A percentile compares a stretch with the other conserved stretches of the same genome.
Evolutionary conservation across 2,888 invertebrate genomes (phyloP).

Genomic region (Ophion obscuratus): DNA sequence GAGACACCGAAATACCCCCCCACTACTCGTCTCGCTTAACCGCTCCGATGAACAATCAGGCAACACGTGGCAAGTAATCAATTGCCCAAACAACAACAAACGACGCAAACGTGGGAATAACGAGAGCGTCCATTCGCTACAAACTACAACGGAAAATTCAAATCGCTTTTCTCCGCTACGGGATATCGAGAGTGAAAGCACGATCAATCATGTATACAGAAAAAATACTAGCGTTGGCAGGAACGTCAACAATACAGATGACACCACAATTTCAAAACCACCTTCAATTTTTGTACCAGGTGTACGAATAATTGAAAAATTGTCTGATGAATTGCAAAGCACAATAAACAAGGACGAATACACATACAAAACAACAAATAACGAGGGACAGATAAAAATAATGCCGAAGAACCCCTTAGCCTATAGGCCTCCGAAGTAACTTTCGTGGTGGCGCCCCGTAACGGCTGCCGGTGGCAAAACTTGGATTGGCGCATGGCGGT

Average conservation of each 20-base stretch:
- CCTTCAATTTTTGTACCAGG: constrained; percentile 28
- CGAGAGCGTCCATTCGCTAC: constrained; percentile 25
- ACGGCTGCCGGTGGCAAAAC: too few relatives aligned
- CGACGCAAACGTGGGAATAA: constrained; percentile 21
- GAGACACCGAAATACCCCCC: neutral
- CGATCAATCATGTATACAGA: neutral
- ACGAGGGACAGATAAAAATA: constrained; percentile 30
- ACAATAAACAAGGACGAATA: constrained; percentile 27
- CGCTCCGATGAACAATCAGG: neutral
- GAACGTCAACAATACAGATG: neutral
- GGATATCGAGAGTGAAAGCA: neutral
- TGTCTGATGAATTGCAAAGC: constrained; percentile 15
- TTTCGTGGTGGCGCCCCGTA: too few relatives aligned
- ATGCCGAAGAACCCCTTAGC: constrained; percentile 3
- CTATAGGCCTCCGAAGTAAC: too few relatives aligned
- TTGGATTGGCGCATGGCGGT: too few relatives aligned
- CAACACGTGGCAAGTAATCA: constrained; percentile 25
- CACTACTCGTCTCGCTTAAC: constrained; percentile 26
- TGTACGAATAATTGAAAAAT: constrained; percentile 17
- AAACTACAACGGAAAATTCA: neutral
- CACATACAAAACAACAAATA: constrained; percentile 36
- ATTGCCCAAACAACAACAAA: constrained; percentile 31
- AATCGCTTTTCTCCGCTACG: constrained; percentile 25
- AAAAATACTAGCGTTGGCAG: neutral
- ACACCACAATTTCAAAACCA: neutral